These are phyloP conservation scores for Falco punctatus DNA, from an alignment of 2,113 vertebrate species.

Conservation along the genomic window DNA sequence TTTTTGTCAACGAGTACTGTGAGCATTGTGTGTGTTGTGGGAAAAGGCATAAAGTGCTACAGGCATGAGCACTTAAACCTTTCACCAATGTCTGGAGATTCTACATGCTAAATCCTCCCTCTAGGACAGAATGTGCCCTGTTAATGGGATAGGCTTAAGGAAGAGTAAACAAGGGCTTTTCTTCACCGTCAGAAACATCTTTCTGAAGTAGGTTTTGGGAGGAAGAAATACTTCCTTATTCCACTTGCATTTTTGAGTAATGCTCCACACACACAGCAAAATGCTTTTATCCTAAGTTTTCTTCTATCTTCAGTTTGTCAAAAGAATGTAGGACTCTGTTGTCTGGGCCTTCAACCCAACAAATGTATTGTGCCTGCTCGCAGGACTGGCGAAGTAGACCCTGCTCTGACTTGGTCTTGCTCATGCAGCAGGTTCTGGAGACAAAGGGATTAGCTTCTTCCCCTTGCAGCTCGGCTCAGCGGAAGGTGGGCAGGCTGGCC, in stretches of 20 bases:
- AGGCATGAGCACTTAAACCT: background rate
- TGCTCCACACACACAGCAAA: background rate
- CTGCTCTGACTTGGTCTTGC: background rate
- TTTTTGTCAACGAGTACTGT: background rate
- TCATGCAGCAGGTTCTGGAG: rapidly evolving
- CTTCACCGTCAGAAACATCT: background rate
- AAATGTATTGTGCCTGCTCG: background rate
- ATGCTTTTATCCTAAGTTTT: background rate
- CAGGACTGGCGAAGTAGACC: background rate
- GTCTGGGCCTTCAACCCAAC: background rate
- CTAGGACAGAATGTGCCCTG: background rate
- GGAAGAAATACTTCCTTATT: background rate
- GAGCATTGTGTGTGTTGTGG: background rate
- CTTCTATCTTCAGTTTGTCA: background rate
- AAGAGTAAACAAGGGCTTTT: background rate
- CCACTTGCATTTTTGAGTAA: background rate
- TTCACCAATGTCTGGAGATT: background rate
- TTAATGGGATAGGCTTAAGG: background rate
- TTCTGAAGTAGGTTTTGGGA: background rate
- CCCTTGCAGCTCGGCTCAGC: background rate
- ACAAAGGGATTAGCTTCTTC: background rate
- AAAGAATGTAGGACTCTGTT: background rate
- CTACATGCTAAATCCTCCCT: background rate
- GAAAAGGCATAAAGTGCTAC: background rate
- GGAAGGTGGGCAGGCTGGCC: background rate